phyloP scores from a whole-genome alignment of 2,113 vertebrate species.

The Ranitomeya imitator region DNA sequence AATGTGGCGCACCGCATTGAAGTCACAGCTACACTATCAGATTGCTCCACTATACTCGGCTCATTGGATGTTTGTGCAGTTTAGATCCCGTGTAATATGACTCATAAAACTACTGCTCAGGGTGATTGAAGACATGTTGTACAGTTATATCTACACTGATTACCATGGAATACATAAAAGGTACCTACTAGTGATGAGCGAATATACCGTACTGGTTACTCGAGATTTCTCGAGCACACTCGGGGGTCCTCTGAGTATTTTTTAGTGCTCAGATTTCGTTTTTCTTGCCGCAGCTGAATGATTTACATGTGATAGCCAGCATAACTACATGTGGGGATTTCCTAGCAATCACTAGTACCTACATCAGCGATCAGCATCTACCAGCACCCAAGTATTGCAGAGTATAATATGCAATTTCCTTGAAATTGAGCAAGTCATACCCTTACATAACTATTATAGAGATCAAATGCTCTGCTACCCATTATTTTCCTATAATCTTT shows the following conservation, averaged over 20 bases:
- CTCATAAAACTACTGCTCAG: not conserved
- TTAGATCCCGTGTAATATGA: not conserved
- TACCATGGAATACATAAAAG: not conserved
- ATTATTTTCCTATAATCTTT: not conserved
- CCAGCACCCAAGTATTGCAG: not conserved
- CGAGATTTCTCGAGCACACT: too few species aligned
- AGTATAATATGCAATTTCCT: not conserved
- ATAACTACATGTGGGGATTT: too few species aligned
- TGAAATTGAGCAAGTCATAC: not conserved
- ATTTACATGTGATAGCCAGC: too few species aligned
- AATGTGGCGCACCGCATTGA: constrained; percentile 1
- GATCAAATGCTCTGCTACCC: not conserved
- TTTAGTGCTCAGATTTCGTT: too few species aligned
- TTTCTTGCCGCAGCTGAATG: too few species aligned
- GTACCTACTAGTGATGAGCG: too few species aligned
- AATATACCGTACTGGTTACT: too few species aligned
- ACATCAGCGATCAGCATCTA: not conserved
- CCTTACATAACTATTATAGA: too few species aligned
- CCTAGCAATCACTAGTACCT: not conserved
- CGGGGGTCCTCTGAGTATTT: too few species aligned
- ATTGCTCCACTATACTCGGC: not conserved
- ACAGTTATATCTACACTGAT: not conserved
- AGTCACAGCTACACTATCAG: not conserved
- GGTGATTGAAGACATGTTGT: too few species aligned
- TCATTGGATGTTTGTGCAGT: not conserved